Evolutionary conservation across 2,113 vertebrate species (phyloP).

Genomic region (Herpetotheres cachinnans): DNA sequence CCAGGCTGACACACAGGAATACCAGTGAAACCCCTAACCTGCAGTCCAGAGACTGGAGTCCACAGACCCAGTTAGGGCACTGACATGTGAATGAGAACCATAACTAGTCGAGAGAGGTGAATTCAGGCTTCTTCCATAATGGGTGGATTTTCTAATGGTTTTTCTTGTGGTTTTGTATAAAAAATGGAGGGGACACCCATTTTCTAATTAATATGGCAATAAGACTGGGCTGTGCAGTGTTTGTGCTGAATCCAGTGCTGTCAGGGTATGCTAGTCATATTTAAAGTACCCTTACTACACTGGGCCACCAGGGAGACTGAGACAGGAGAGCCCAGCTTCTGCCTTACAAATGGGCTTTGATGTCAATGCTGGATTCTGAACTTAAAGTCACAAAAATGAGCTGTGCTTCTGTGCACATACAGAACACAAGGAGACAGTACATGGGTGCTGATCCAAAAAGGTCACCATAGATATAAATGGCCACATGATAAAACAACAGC

Average conservation of each 20-base stretch:
- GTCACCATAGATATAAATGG: neutral
- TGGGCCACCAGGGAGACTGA: neutral
- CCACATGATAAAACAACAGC: neutral
- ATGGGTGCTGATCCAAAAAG: neutral
- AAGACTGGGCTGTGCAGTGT: neutral
- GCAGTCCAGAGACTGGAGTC: neutral
- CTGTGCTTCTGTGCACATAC: neutral
- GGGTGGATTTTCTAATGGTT: neutral
- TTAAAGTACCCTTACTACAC: neutral
- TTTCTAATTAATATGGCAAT: neutral
- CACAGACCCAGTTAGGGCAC: neutral
- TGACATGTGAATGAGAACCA: neutral
- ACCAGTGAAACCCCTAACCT: neutral
- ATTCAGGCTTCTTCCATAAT: neutral
- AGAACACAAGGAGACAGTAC: neutral
- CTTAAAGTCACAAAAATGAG: neutral
- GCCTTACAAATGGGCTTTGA: neutral
- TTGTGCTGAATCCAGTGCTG: neutral
- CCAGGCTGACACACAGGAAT: neutral
- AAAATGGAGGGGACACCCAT: neutral
- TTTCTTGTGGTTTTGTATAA: neutral
- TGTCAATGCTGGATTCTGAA: neutral
- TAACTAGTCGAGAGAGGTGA: neutral
- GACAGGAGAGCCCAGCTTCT: neutral
- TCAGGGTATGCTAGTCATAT: neutral